Conservation (phyloP, 2,888 invertebrate genomes). For the Melieria crassipennis region DNA sequence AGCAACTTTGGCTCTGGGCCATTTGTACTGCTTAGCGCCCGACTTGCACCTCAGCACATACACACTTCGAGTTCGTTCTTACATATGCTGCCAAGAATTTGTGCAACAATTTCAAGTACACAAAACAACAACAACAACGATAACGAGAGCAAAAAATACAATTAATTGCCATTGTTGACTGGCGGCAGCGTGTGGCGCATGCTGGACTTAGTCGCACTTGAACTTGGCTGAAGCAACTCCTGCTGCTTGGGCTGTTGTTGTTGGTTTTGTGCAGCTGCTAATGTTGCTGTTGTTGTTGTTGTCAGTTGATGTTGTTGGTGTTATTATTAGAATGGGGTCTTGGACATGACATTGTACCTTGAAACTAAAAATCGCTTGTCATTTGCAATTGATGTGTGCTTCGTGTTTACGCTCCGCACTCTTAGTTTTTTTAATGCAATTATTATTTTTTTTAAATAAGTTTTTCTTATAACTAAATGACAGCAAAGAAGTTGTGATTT, state of each 20-base stretch:
- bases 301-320: background rate
- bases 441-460: no score
- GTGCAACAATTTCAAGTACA: no score
- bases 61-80: no score
- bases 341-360: constrained; percentile 39
- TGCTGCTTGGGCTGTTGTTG: no score
- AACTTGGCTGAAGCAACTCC: no score
- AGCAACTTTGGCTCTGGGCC: no score
- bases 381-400: constrained; percentile 25
- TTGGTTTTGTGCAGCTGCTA: background rate
- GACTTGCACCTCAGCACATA: no score
- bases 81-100: no score
- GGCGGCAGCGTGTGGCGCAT: background rate
- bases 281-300: constrained; percentile 7
- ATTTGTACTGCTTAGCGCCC: no score
- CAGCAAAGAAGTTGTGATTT: background rate
- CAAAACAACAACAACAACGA: no score
- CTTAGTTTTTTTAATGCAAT: background rate
- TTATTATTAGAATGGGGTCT: constrained; percentile 31
- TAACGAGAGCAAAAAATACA: no score
- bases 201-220: background rate
- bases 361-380: constrained; percentile 32
- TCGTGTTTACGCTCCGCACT: constrained; percentile 14
- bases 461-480: no score
- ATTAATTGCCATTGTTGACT: background rate